Conservation (phyloP, 2,797 vertebrate species). For the Salmo trutta region DNA sequence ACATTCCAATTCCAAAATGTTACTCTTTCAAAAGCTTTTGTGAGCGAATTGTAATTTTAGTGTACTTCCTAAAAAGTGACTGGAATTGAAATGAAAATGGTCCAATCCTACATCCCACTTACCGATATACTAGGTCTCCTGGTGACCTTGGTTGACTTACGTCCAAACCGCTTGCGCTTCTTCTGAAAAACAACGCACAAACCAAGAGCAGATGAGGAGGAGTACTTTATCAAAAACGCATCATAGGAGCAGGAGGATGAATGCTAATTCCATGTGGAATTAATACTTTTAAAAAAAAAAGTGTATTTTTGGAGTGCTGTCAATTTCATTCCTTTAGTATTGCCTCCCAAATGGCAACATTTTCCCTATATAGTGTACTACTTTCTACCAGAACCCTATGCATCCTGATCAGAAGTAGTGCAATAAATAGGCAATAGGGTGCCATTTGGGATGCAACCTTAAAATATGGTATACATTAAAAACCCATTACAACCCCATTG, state of each 20-base stretch:
- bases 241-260: not conserved
- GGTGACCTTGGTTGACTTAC: not conserved
- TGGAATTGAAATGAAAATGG: not conserved
- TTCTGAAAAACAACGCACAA: conserved; percentile 9
- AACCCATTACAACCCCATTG: too few species aligned
- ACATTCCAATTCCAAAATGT: not conserved
- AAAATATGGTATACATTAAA: too few species aligned
- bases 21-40: not conserved
- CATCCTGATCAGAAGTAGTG: not conserved
- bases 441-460: not conserved
- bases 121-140: not conserved
- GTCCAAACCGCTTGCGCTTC: not conserved
- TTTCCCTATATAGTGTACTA: not conserved
- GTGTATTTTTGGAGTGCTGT: too few species aligned
- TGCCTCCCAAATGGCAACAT: not conserved
- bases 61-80: too few species aligned
- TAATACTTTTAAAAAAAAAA: too few species aligned
- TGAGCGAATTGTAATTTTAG: not conserved
- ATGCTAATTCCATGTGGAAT: too few species aligned
- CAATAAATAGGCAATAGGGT: not conserved
- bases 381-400: too few species aligned
- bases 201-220: conserved; percentile 6
- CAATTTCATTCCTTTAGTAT: too few species aligned
- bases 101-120: not conserved
- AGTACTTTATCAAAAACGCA: not conserved